Evolutionary conservation across 1,140 invertebrate genomes (phyloP).

Genomic region (Camponotus floridanus): DNA sequence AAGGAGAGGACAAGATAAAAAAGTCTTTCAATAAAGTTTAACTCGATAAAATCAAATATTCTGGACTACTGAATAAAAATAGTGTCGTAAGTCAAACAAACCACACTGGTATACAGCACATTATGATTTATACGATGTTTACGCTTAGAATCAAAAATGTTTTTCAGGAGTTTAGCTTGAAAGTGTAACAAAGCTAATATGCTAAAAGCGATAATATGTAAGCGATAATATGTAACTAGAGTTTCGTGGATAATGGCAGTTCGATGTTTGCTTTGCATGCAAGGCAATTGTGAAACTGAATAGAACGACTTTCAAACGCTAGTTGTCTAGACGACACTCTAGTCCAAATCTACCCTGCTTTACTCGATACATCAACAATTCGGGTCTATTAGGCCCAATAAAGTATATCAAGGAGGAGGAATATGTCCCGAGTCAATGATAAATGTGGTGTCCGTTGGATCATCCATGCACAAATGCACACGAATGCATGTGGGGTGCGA

Average conservation of each 20-base stretch:
- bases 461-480: slow-evolving; percentile 44
- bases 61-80: not conserved
- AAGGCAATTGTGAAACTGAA: slow-evolving; percentile 48
- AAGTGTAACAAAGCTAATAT: not conserved
- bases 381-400: slow-evolving; percentile 75
- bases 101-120: not conserved
- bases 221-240: not conserved
- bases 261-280: slow-evolving; percentile 68
- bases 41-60: slow-evolving; percentile 11
- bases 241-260: slow-evolving; percentile 27
- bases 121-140: not conserved
- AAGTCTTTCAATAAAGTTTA: not conserved
- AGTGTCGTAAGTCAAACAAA: not conserved
- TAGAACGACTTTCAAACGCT: slow-evolving; percentile 48
- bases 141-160: not conserved
- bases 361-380: slow-evolving; percentile 73
- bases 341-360: slow-evolving; percentile 56
- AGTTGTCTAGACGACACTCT: slow-evolving; percentile 59
- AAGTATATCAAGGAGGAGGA: slow-evolving; percentile 75
- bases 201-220: slow-evolving; percentile 20
- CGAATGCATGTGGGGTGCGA: slow-evolving; percentile 62
- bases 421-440: slow-evolving; percentile 69
- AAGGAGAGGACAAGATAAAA: not conserved
- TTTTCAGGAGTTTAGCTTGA: not conserved
- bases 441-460: slow-evolving; percentile 67